Conservation (phyloP, 2,888 invertebrate species). For the Drosophila hamatofila region DNA sequence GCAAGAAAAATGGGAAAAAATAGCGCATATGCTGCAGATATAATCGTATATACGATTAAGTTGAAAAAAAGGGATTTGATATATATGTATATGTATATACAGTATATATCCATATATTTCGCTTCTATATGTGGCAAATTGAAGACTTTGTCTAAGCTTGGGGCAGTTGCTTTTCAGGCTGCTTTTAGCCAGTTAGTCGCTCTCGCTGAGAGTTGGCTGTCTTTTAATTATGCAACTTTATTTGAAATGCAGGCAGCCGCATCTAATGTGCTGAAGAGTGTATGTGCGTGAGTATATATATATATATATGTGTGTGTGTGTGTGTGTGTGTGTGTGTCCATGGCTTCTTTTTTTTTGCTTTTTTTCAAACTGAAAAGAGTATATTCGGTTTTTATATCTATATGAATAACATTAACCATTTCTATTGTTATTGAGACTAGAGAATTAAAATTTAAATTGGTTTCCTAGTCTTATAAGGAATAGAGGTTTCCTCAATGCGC, state of each 20-base stretch:
- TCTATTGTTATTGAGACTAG: no score
- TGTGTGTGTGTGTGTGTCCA: neutral
- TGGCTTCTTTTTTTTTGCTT: neutral
- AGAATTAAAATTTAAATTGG: no score
- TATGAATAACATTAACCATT: no score
- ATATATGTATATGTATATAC: neutral
- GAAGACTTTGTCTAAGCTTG: neutral
- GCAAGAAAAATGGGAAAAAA: slow-evolving; percentile 7
- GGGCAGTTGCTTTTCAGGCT: slow-evolving; percentile 11
- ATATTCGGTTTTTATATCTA: neutral
- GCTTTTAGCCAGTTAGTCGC: slow-evolving; percentile 16
- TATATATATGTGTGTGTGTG: neutral
- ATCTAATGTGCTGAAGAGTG: slow-evolving; percentile 36
- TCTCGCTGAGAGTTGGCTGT: slow-evolving; percentile 52
- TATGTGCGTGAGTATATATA: no score
- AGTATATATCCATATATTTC: neutral
- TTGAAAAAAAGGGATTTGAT: slow-evolving; percentile 38
- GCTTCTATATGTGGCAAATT: neutral
- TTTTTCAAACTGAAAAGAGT: neutral
- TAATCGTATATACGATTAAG: slow-evolving; percentile 53
- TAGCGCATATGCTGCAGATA: slow-evolving; percentile 51
- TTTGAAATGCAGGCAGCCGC: slow-evolving; percentile 58
- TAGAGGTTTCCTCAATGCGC: no score
- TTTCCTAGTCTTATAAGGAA: no score
- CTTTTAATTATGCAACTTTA: slow-evolving; percentile 72